Conservation (phyloP, 2,888 invertebrate genomes). For the Eupithecia subumbrata region DNA sequence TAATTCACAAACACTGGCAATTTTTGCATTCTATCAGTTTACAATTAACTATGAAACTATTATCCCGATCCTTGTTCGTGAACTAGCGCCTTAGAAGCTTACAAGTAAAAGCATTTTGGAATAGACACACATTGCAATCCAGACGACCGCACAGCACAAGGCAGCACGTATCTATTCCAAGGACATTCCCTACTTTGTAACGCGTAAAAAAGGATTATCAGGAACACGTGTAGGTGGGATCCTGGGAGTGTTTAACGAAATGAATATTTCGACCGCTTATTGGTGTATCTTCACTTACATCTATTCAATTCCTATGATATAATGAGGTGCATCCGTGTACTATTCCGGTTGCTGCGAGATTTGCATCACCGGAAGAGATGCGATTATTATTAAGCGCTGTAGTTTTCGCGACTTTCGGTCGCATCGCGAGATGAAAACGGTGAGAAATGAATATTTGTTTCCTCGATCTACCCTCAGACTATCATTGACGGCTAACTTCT, state of each 20-base stretch:
- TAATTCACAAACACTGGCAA: constrained; percentile 44
- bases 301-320: constrained; percentile 82
- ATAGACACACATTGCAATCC: constrained; percentile 31
- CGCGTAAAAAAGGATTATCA: constrained; percentile 62
- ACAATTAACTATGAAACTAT: not conserved
- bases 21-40: not conserved
- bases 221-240: constrained; percentile 71
- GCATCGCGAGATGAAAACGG: constrained; percentile 21
- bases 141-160: not conserved
- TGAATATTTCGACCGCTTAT: constrained; percentile 70
- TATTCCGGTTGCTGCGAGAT: constrained; percentile 27
- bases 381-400: constrained; percentile 56
- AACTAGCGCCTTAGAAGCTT: constrained; percentile 8
- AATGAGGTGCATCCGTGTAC: constrained; percentile 59
- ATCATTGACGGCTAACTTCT: constrained; percentile 26
- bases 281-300: constrained; percentile 78
- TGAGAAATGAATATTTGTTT: constrained; percentile 24
- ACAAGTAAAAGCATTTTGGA: constrained; percentile 21
- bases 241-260: constrained; percentile 74
- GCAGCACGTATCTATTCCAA: not conserved
- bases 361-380: constrained; percentile 41
- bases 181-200: constrained; percentile 32
- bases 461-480: constrained; percentile 22
- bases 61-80: not conserved
- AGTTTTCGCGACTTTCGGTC: constrained; percentile 27